These are phyloP conservation scores for Brachymystax lenok DNA, from an alignment of 2,797 vertebrate species.

Conservation along the genomic window DNA sequence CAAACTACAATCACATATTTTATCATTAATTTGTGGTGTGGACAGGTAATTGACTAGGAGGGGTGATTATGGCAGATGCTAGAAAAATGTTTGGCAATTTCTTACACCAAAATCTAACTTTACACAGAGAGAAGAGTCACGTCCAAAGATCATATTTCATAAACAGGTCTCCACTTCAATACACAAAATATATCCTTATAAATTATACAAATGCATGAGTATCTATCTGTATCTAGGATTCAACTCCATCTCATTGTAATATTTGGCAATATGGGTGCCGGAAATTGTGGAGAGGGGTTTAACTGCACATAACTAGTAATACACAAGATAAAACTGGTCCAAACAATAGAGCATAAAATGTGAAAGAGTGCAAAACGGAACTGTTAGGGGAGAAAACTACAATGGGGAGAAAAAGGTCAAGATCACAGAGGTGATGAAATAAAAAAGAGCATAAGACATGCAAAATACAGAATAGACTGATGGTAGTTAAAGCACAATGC, in stretches of 20 bases:
- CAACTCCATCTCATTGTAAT: constrained; percentile 64
- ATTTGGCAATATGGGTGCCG: constrained; percentile 73
- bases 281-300: constrained; percentile 59
- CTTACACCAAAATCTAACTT: constrained; percentile 73
- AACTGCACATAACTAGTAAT: constrained; percentile 55
- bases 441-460: constrained; percentile 59
- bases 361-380: constrained; percentile 51
- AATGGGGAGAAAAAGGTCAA: constrained; percentile 51
- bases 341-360: constrained; percentile 55
- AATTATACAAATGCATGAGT: constrained; percentile 80
- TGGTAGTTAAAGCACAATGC: constrained; percentile 73
- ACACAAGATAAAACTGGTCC: constrained; percentile 57
- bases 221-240: constrained; percentile 65
- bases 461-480: constrained; percentile 67
- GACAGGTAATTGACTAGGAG: constrained; percentile 62
- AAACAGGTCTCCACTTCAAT: constrained; percentile 79
- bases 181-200: constrained; percentile 86
- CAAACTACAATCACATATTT: constrained; percentile 71
- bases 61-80: constrained; percentile 66
- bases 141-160: constrained; percentile 73
- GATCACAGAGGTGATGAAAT: constrained; percentile 58
- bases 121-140: constrained; percentile 68
- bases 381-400: constrained; percentile 55
- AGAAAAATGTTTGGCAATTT: constrained; percentile 73
- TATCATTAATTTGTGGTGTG: constrained; percentile 62